Evolutionary conservation across 2,797 vertebrate species (phyloP).

Genomic region (Helarctos malayanus): DNA sequence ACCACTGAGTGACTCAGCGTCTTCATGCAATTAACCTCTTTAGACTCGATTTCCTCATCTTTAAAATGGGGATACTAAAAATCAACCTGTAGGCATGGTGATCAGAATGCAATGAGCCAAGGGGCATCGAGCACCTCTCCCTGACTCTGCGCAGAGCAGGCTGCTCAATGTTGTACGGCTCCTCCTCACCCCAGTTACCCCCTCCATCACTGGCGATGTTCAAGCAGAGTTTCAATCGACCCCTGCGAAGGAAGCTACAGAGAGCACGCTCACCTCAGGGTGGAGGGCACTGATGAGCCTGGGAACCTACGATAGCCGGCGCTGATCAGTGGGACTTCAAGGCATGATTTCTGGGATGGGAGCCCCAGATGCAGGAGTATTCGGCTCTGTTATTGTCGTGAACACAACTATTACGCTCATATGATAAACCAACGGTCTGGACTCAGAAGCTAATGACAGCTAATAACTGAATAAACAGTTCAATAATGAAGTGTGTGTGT

Average conservation of each 20-base stretch:
- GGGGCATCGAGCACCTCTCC: background rate
- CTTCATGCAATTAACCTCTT: background rate
- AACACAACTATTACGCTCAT: background rate
- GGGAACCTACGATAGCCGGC: rapidly evolving
- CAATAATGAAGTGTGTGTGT: constrained; percentile 22
- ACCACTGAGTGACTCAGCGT: background rate
- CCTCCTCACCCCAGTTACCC: background rate
- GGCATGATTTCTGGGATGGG: background rate
- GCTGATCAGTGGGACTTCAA: background rate
- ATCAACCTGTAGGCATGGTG: background rate
- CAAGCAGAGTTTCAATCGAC: background rate
- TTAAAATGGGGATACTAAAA: constrained; percentile 45
- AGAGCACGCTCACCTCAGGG: background rate
- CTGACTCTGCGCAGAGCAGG: background rate
- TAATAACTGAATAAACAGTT: constrained; percentile 65
- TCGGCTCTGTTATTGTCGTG: background rate
- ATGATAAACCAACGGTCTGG: background rate
- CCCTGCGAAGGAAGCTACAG: background rate
- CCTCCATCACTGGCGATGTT: background rate
- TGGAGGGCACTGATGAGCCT: background rate
- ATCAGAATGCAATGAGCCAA: background rate
- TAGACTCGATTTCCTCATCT: background rate
- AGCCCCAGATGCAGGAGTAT: background rate
- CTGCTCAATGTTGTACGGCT: background rate
- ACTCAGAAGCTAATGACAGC: constrained; percentile 60